Evolutionary conservation across 2,888 invertebrate species (phyloP).

Genomic region (Zygothrica quintamaculata): DNA sequence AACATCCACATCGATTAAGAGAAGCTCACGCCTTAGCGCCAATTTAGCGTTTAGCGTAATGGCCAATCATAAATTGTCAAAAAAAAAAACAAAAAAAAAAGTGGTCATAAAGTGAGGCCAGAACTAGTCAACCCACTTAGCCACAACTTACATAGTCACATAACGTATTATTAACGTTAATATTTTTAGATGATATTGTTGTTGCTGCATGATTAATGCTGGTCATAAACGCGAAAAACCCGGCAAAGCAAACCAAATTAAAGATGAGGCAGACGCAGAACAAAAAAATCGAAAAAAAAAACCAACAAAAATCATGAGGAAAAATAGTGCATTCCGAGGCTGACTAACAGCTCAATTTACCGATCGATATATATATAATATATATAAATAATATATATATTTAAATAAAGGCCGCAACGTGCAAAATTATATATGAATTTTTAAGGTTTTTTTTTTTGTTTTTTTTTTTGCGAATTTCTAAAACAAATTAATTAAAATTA

Average conservation of each 20-base stretch:
- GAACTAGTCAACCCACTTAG: conserved; percentile 37
- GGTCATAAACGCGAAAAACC: conserved; percentile 66
- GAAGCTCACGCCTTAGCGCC: conserved; percentile 70
- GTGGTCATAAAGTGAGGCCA: conserved; percentile 43
- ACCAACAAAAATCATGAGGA: neutral
- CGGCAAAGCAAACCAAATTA: conserved; percentile 50
- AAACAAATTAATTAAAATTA: conserved; percentile 77
- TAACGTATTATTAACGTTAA: conserved; percentile 64
- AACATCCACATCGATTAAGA: conserved; percentile 59
- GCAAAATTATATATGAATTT: conserved; percentile 60
- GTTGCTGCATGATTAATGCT: conserved; percentile 68
- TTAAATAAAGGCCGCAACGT: conserved; percentile 64
- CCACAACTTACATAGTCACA: conserved; percentile 10
- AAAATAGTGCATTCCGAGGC: conserved; percentile 45
- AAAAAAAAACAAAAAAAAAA: conserved; percentile 33
- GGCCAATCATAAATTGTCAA: conserved; percentile 70
- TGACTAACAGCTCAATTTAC: conserved; percentile 56
- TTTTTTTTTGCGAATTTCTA: conserved; percentile 47
- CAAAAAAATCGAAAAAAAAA: conserved; percentile 3
- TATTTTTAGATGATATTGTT: conserved; percentile 37
- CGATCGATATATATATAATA: conserved; percentile 67
- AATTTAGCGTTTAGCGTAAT: conserved; percentile 75
- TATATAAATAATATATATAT: too few relatives aligned
- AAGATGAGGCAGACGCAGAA: conserved; percentile 61
- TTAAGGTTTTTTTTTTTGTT: conserved; percentile 31